Percentiles rank a stretch among this genome's conserved stretches.
phyloP scores from a whole-genome alignment of 2,888 invertebrate genomes.

The Bombylius discolor region DNA sequence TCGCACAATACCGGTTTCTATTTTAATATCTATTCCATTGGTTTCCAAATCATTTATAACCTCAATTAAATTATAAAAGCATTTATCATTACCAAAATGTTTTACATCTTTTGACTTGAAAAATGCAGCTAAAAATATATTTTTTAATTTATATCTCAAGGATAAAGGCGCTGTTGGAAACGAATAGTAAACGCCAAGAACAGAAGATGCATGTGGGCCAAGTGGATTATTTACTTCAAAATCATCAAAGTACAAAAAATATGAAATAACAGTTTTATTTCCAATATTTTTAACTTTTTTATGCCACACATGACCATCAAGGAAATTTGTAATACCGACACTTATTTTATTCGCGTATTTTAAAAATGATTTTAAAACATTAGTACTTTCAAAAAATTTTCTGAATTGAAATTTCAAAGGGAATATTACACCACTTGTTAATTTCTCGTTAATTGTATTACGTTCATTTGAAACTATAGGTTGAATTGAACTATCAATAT shows the following conservation, averaged over 20 bases:
- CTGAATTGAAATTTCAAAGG: constrained; percentile 3
- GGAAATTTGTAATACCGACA: not conserved
- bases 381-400: constrained; percentile 1
- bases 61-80: not conserved
- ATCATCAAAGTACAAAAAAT: constrained; percentile 6
- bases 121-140: not conserved
- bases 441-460: not conserved
- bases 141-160: not conserved
- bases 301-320: not conserved
- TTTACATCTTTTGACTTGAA: not conserved
- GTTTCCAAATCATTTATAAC: not conserved
- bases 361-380: not conserved
- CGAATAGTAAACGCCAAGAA: not conserved
- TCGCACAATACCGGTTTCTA: not conserved
- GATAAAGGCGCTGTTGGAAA: not conserved
- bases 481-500: not conserved
- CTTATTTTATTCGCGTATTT: not conserved
- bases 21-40: not conserved
- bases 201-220: constrained; percentile 1
- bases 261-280: not conserved
- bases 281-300: not conserved
- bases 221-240: constrained; percentile 10
- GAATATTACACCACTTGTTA: not conserved
- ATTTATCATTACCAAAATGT: not conserved
- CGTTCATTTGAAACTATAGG: not conserved